Evolutionary conservation across 2,888 invertebrate species (phyloP).

Genomic region (Drosophila hawaiiensis): DNA sequence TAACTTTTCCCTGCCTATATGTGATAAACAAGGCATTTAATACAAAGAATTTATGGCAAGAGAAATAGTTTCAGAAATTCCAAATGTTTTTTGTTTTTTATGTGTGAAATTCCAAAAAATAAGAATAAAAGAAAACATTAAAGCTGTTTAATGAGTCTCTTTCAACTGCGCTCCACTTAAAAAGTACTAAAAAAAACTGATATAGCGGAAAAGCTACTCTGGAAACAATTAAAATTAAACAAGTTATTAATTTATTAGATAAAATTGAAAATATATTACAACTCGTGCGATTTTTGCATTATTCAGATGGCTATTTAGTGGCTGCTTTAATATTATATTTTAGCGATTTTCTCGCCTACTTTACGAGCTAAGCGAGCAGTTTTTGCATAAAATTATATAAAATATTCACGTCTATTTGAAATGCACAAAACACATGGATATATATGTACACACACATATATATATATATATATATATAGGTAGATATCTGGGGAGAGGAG

Average conservation of each 20-base stretch:
- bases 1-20: neutral
- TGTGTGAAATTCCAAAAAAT: neutral
- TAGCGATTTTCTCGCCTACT: slow-evolving; percentile 40
- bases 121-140: neutral
- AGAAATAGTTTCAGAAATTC: slow-evolving; percentile 3
- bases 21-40: slow-evolving; percentile 13
- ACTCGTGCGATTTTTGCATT: slow-evolving; percentile 1
- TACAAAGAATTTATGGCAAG: slow-evolving; percentile 1
- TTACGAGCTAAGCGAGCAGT: slow-evolving; percentile 43
- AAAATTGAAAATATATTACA: neutral
- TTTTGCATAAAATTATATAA: slow-evolving; percentile 61
- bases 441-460: neutral
- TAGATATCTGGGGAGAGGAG: neutral
- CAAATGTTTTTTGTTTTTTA: neutral
- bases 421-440: slow-evolving; percentile 27
- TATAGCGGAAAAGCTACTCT: neutral
- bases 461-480: neutral
- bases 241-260: neutral
- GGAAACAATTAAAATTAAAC: neutral
- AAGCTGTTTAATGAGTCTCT: slow-evolving; percentile 1
- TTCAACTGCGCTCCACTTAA: neutral
- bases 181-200: neutral
- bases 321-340: neutral
- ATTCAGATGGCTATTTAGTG: slow-evolving; percentile 12
- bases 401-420: slow-evolving; percentile 35